A percentile compares a stretch with the other conserved stretches of the same genome.
Conservation (phyloP, 2,888 invertebrate species). For the Laspeyria flexula region DNA sequence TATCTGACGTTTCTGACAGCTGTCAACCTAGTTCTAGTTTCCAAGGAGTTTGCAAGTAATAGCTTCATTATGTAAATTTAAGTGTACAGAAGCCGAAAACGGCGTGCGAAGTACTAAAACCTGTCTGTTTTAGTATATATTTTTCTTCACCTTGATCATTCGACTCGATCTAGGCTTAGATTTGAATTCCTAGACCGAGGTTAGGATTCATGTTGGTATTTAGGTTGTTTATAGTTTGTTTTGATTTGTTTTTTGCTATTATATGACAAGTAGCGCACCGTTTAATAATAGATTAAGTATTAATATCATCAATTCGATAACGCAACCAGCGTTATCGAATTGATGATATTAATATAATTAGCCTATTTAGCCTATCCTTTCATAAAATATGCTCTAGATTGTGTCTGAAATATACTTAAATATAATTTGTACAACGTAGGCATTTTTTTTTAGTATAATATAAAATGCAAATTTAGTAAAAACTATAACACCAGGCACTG, state of each 20-base stretch:
- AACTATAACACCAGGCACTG: too few species aligned
- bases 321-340: too few species aligned
- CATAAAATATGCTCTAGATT: too few species aligned
- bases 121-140: slow-evolving; percentile 13
- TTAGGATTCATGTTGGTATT: slow-evolving; percentile 24
- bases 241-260: background rate
- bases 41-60: slow-evolving; percentile 14
- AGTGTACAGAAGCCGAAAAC: slow-evolving; percentile 24
- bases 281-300: background rate
- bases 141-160: slow-evolving; percentile 38
- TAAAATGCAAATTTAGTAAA: too few species aligned
- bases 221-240: slow-evolving; percentile 4
- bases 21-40: slow-evolving; percentile 29
- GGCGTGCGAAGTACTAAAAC: slow-evolving; percentile 26
- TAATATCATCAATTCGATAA: too few species aligned
- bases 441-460: too few species aligned
- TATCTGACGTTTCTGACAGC: slow-evolving; percentile 22
- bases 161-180: slow-evolving; percentile 18
- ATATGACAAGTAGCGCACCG: background rate
- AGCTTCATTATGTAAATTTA: slow-evolving; percentile 27
- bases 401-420: too few species aligned
- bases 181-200: slow-evolving; percentile 35
- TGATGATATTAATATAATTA: too few species aligned
- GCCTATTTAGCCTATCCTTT: too few species aligned
- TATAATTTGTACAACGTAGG: too few species aligned